Evolutionary conservation across 2,888 invertebrate species (phyloP).

Genomic region (Torymus auratus): DNA sequence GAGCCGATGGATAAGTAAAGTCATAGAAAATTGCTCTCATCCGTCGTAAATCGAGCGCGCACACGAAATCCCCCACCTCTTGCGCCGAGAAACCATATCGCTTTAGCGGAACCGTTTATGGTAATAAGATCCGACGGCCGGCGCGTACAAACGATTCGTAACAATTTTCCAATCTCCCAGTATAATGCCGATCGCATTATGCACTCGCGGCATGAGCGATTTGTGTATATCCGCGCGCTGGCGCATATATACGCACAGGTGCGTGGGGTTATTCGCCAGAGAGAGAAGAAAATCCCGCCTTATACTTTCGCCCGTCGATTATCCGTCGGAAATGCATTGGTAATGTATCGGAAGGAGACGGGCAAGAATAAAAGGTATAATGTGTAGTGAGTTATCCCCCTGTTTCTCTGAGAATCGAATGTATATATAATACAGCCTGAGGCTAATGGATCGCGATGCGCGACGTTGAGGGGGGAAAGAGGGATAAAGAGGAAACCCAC

Average conservation of each 20-base stretch:
- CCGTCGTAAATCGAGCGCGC: slow-evolving; percentile 15
- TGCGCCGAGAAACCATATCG: no score
- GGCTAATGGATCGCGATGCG: slow-evolving; percentile 31
- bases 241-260: not conserved
- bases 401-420: not conserved
- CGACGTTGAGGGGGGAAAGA: not conserved
- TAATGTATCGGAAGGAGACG: not conserved
- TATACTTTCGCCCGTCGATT: slow-evolving; percentile 17
- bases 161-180: slow-evolving; percentile 36
- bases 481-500: not conserved
- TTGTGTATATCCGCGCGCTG: not conserved
- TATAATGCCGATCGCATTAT: slow-evolving; percentile 34
- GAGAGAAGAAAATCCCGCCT: slow-evolving; percentile 8
- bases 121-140: slow-evolving; percentile 4
- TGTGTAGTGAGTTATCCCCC: not conserved
- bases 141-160: slow-evolving; percentile 11
- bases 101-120: slow-evolving; percentile 14
- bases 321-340: slow-evolving; percentile 31
- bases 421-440: not conserved
- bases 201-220: slow-evolving; percentile 40
- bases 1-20: not conserved
- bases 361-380: slow-evolving; percentile 8
- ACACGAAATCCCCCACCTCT: not conserved
- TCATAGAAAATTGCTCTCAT: slow-evolving; percentile 10
- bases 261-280: not conserved